Base-by-base conservation (phyloP, 1,140 invertebrate genomes). In the Trichonephila clavipes region DNA sequence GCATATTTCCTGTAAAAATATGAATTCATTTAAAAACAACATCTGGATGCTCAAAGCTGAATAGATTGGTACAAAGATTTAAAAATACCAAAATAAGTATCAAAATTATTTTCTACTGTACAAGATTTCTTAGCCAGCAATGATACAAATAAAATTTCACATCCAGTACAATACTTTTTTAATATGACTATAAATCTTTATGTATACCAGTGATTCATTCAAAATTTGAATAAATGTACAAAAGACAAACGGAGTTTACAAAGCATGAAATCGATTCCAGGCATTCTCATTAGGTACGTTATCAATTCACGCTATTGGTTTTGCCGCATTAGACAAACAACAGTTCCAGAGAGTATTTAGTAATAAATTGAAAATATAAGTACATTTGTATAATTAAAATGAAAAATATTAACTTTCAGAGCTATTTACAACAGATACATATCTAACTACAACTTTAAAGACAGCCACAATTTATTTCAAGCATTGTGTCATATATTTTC, bases 1-100 rank as follows among this genome's bases (percentile, higher is more conserved):
- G 91, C 91, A 92, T 85, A 66, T 77, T 92, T 87, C 59, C 61
- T 87, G 82, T 92, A 92, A 85, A n/a, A 92, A 92, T 87, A 87
- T 92, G 61, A 87, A 72, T 86, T 69, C 91, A 92, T 64, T 87
- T 92, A 87, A 92, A 92, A 92, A 92, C 58, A 92, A 66, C 62
- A 90, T 64, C 21, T 61, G 66, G 24, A 90, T 64, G 62, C 58
- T 87, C 82, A 59, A 59, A 87, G 91, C 66, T 69, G 82, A 85
- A 85, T 58, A n/a, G 82, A 92, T 72, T 69, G 51, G 51, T 92
- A 92, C 82, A 92, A 92, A 92, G 91, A 62, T 92, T 87, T n/a
- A n/a, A 87, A 92, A 92, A 87, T 92, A 92, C 91, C 91, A 86
- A 92, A 92, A 82, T 85, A 92, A 85, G 81, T 92, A 92, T 92